These are phyloP conservation scores for Drosophila asahinai DNA, from an alignment of 1,140 invertebrate species.

Conservation along the genomic window DNA sequence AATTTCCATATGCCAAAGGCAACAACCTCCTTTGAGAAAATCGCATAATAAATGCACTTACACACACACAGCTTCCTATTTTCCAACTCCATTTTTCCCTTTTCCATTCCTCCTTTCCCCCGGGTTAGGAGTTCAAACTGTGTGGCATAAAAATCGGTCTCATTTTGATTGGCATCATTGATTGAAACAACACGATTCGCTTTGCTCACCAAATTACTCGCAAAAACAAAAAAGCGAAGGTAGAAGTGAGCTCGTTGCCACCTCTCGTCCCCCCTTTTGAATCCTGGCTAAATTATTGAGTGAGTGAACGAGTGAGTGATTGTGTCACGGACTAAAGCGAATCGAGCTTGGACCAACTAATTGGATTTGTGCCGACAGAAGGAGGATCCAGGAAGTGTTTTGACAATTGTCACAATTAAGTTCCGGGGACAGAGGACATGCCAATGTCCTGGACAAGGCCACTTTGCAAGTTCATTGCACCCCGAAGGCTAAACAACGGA, in stretches of 20 bases:
- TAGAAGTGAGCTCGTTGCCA: slow-evolving; percentile 60
- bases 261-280: slow-evolving; percentile 16
- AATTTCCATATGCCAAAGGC: slow-evolving; percentile 22
- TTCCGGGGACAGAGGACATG: slow-evolving; percentile 54
- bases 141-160: slow-evolving; percentile 70
- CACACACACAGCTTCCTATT: slow-evolving; percentile 12
- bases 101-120: background rate
- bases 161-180: slow-evolving; percentile 82
- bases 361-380: slow-evolving; percentile 68
- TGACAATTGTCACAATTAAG: slow-evolving; percentile 79
- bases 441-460: slow-evolving; percentile 78
- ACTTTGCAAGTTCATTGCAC: slow-evolving; percentile 79
- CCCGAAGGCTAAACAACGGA: slow-evolving; percentile 60
- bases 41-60: slow-evolving; percentile 24
- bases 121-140: slow-evolving; percentile 33
- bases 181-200: slow-evolving; percentile 81
- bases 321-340: slow-evolving; percentile 64
- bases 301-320: slow-evolving; percentile 64
- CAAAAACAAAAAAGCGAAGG: slow-evolving; percentile 42
- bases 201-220: slow-evolving; percentile 72
- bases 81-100: slow-evolving; percentile 4
- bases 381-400: slow-evolving; percentile 65
- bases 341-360: slow-evolving; percentile 58
- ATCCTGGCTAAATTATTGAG: slow-evolving; percentile 59
- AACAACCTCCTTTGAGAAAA: slow-evolving; percentile 3